A percentile compares a stretch with the other conserved stretches of the same genome.
Evolutionary conservation across 2,888 invertebrate species (phyloP).

Genomic region (Gortyna flavago): DNA sequence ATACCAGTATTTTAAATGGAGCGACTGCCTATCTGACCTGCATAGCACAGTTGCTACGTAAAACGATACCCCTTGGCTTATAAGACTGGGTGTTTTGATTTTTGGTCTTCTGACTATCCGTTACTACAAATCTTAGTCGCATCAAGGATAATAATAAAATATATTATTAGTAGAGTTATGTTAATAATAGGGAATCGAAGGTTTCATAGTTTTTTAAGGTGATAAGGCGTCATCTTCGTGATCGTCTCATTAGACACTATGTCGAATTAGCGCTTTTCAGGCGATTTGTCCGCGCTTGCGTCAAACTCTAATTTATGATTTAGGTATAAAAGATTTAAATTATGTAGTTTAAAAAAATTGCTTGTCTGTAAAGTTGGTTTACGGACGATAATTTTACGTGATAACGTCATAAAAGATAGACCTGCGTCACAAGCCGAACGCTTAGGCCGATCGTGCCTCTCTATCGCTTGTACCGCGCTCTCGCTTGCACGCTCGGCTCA

Average conservation of each 20-base stretch:
- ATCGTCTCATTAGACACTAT: slow-evolving; percentile 22
- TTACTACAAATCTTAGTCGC: background rate
- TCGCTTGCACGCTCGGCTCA: too few relatives aligned
- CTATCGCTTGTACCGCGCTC: too few relatives aligned
- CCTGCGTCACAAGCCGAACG: too few relatives aligned
- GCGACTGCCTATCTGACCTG: too few relatives aligned
- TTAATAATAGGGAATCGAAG: slow-evolving; percentile 5
- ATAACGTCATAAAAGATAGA: too few relatives aligned
- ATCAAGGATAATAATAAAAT: too few relatives aligned
- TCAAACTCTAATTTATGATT: background rate
- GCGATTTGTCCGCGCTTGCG: slow-evolving; percentile 6
- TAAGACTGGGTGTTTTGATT: background rate
- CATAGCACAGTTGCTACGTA: too few relatives aligned
- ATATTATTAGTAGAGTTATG: slow-evolving; percentile 17
- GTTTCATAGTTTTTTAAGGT: slow-evolving; percentile 18
- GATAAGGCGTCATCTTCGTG: slow-evolving; percentile 34
- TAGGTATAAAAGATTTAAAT: background rate
- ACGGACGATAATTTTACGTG: too few relatives aligned
- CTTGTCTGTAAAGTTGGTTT: too few relatives aligned
- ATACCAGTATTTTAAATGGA: background rate
- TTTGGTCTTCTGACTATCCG: background rate
- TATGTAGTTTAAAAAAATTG: too few relatives aligned
- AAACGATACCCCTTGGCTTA: background rate
- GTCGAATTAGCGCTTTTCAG: slow-evolving; percentile 6
- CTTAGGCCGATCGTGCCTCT: too few relatives aligned